Evolutionary conservation across 2,113 vertebrate species (phyloP).

Genomic region (Mellivora capensis): DNA sequence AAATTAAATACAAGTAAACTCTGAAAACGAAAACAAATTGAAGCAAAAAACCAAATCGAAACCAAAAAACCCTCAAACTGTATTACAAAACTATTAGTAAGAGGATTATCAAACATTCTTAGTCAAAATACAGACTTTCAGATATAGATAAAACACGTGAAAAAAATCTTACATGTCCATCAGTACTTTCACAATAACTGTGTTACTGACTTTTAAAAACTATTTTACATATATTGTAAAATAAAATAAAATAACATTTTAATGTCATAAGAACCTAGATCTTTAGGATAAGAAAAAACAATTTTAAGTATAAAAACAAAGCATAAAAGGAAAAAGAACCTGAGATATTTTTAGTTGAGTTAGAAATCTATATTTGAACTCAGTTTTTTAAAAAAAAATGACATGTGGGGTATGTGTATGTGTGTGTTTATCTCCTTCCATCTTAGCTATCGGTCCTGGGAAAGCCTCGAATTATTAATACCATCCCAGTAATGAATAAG

Average conservation of each 20-base stretch:
- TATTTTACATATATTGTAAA: background rate
- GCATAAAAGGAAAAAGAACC: background rate
- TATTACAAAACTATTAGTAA: background rate
- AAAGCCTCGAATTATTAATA: background rate
- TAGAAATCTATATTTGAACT: background rate
- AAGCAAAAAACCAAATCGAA: background rate
- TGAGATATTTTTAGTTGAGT: background rate
- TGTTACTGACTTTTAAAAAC: background rate
- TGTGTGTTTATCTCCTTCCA: background rate
- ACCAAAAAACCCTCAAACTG: background rate
- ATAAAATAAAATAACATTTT: background rate
- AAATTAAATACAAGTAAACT: background rate
- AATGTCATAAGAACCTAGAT: background rate
- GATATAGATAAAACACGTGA: background rate
- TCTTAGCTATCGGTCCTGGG: background rate
- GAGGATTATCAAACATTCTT: background rate
- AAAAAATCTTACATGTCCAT: background rate
- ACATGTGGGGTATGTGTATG: background rate
- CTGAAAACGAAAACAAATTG: background rate
- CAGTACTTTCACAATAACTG: background rate
- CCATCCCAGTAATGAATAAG: background rate
- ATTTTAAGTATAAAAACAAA: background rate
- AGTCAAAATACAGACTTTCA: background rate
- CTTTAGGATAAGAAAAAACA: background rate
- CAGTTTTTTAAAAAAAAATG: background rate